Base-by-base conservation (phyloP, 2,888 invertebrate genomes). In the Phlogophora meticulosa region DNA sequence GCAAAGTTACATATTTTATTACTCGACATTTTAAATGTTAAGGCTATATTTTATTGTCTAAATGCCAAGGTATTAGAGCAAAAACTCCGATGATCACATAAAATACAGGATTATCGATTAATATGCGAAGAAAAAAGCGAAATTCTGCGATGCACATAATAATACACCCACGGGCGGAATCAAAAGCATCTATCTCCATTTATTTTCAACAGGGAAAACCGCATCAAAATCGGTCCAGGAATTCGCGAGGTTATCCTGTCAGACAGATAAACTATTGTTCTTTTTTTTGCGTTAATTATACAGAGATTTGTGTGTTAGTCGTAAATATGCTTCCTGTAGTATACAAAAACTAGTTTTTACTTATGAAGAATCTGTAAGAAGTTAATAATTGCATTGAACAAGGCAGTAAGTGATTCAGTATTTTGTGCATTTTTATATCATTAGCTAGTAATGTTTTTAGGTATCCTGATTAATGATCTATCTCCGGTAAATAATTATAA, bases 11-110 rank as follows among this genome's bases (percentile, higher is more conserved):
- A 72, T 61, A 69, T 78, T 68, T 76, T 65, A 73, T 45, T 58
- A 55, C 20, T 64, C 49, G 62, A 66, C 60, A 52, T 74, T 76
- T 67, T 9, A 82, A 82, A 82, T 81, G 81, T 77, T 82, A 82
- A 79, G 73, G 75, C 79, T 82, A 48, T 1, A 55, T 62, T 52
- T 80, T 75, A 43, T 7, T 43, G 62, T 52, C 43, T 9, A 82
- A 82, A 82, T 80, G 82, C 70, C 82, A 81, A 77, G 82, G 82
- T 40, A 65, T 68, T 77, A 53, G 40, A 38, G 49, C 38, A 75
- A 81, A 80, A 81, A 79, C 38, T 38, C 56, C 17, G 43, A 56
- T 24, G 36, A 45, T 51, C 24, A 22, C 10, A 60, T 24, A 34
- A 58, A 61, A 60, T 55, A 46, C 11, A 34, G 53, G 52, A 49